Evolutionary conservation across 2,888 invertebrate genomes (phyloP).

Genomic region (Ophion slaviceki): DNA sequence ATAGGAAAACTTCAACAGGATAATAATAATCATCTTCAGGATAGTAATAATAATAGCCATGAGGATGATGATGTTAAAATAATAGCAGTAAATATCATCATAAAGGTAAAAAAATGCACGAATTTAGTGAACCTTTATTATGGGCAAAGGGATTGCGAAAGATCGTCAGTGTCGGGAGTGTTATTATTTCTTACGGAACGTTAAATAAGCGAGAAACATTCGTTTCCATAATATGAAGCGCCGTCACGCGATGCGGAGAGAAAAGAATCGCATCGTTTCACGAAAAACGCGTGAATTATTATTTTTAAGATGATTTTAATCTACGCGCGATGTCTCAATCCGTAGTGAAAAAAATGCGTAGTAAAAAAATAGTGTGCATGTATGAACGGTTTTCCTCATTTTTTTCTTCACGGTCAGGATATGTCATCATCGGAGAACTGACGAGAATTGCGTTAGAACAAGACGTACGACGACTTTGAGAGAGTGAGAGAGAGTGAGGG

Average conservation of each 20-base stretch:
- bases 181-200: conserved; percentile 20
- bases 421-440: conserved; percentile 55
- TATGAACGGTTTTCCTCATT: neutral
- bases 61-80: too few relatives aligned
- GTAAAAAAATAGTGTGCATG: neutral
- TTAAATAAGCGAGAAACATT: conserved; percentile 17
- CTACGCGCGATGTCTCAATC: neutral
- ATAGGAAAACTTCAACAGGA: too few relatives aligned
- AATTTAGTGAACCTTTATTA: neutral
- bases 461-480: neutral
- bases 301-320: neutral
- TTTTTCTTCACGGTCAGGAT: conserved; percentile 51
- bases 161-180: neutral
- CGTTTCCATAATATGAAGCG: neutral
- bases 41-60: too few relatives aligned
- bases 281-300: conserved; percentile 1
- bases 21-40: too few relatives aligned
- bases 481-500: neutral
- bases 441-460: conserved; percentile 28
- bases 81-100: neutral
- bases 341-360: neutral
- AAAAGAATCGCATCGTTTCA: conserved; percentile 15
- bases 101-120: neutral
- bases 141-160: conserved; percentile 1
- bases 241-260: conserved; percentile 1